These are phyloP conservation scores for Noctilio leporinus DNA, from an alignment of 2,113 vertebrate genomes.

Conservation along the genomic window DNA sequence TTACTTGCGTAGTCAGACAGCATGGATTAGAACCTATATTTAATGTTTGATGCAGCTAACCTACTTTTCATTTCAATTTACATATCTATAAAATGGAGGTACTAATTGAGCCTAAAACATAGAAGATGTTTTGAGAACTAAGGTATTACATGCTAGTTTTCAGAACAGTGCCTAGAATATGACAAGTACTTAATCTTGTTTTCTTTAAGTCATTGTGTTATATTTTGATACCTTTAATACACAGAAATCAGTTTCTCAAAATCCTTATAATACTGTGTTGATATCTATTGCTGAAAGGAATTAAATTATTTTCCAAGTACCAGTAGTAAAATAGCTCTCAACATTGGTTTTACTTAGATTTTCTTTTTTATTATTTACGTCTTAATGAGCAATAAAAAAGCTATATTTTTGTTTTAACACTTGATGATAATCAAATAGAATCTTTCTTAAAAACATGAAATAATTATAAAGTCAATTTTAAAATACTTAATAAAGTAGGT, in stretches of 20 bases:
- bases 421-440: neutral
- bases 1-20: neutral
- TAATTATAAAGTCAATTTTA: neutral
- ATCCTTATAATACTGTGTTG: neutral
- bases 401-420: neutral
- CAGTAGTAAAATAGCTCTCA: neutral
- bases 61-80: neutral
- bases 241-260: neutral
- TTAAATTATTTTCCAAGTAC: neutral
- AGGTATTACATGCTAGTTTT: neutral
- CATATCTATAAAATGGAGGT: neutral
- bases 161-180: neutral
- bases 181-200: conserved; percentile 17
- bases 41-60: neutral
- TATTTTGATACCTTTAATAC: neutral
- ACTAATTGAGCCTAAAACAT: neutral
- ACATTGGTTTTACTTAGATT: neutral
- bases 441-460: no score
- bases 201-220: neutral
- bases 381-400: neutral
- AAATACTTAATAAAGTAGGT: neutral
- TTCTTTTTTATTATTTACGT: neutral
- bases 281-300: neutral
- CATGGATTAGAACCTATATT: neutral
- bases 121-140: neutral